A percentile compares a stretch with the other conserved stretches of the same genome.
Evolutionary conservation across 2,888 invertebrate species (phyloP).

Genomic region (Lycaena phlaeas): DNA sequence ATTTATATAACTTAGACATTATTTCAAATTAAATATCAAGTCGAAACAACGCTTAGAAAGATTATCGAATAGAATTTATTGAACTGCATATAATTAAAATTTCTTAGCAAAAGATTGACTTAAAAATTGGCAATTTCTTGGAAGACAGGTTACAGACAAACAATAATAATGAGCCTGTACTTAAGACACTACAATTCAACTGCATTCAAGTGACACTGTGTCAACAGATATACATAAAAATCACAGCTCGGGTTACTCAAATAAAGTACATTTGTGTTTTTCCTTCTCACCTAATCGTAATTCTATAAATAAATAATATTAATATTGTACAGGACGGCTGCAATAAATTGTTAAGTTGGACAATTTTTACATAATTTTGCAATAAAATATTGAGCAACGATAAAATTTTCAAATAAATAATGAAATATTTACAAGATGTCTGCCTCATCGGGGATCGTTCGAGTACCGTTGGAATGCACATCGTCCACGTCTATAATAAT

Average conservation of each 20-base stretch:
- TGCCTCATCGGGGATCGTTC: slow-evolving; percentile 18
- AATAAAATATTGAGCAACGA: slow-evolving; percentile 27
- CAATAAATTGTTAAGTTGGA: slow-evolving; percentile 46
- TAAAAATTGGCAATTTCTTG: slow-evolving; percentile 16
- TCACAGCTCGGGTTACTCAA: slow-evolving; percentile 73
- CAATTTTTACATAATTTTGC: slow-evolving; percentile 26
- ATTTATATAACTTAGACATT: no score
- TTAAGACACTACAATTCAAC: slow-evolving; percentile 11
- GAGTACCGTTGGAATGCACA: slow-evolving; percentile 29
- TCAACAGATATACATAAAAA: slow-evolving; percentile 60
- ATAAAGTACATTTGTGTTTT: slow-evolving; percentile 61
- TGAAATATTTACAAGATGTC: slow-evolving; percentile 29
- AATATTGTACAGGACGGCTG: slow-evolving; percentile 62
- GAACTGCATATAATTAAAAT: no score
- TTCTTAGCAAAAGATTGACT: not conserved
- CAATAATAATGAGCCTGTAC: slow-evolving; percentile 18
- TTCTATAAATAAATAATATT: slow-evolving; percentile 67
- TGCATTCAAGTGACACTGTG: slow-evolving; percentile 21
- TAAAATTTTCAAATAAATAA: slow-evolving; percentile 24
- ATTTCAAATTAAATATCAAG: no score
- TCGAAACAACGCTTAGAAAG: no score
- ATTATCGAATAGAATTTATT: no score
- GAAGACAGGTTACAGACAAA: slow-evolving; percentile 35
- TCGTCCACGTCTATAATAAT: slow-evolving; percentile 43
- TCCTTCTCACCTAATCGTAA: slow-evolving; percentile 52